phyloP scores from a whole-genome alignment of 2,113 vertebrate genomes.

The Nerophis lumbriciformis region DNA sequence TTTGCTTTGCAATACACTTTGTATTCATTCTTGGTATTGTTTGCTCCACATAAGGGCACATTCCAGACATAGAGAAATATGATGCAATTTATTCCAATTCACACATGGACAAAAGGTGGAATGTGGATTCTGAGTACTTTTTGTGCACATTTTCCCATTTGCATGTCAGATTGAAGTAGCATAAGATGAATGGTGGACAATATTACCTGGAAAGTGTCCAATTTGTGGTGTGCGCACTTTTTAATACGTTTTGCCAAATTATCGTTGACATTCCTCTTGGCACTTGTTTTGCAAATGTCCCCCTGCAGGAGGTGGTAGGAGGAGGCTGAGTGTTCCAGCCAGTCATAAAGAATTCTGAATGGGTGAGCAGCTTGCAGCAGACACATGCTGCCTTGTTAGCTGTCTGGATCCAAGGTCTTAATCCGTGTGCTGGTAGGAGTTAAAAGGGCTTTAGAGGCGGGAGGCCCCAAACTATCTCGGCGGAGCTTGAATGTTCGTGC shows the following conservation, averaged over 20 bases:
- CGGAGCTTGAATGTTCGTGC: slow-evolving; percentile 36
- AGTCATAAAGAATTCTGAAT: slow-evolving; percentile 68
- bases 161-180: slow-evolving; percentile 24
- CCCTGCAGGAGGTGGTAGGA: slow-evolving; percentile 33
- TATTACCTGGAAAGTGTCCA: no score
- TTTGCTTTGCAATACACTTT: neutral
- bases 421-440: slow-evolving; percentile 50
- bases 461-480: slow-evolving; percentile 39
- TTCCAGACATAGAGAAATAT: slow-evolving; percentile 2
- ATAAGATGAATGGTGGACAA: neutral
- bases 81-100: neutral
- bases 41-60: neutral
- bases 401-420: slow-evolving; percentile 48
- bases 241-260: neutral
- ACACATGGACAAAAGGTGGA: neutral
- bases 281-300: slow-evolving; percentile 66
- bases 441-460: slow-evolving; percentile 59
- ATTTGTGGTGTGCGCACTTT: no score
- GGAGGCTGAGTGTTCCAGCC: slow-evolving; percentile 31
- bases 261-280: slow-evolving; percentile 17
- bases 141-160: neutral
- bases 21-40: neutral
- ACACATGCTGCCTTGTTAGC: slow-evolving; percentile 58
- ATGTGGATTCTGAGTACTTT: slow-evolving; percentile 4
- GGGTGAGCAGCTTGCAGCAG: slow-evolving; percentile 70